These are phyloP conservation scores for Gopherus flavomarginatus DNA, from an alignment of 2,113 vertebrate species.

Conservation along the genomic window DNA sequence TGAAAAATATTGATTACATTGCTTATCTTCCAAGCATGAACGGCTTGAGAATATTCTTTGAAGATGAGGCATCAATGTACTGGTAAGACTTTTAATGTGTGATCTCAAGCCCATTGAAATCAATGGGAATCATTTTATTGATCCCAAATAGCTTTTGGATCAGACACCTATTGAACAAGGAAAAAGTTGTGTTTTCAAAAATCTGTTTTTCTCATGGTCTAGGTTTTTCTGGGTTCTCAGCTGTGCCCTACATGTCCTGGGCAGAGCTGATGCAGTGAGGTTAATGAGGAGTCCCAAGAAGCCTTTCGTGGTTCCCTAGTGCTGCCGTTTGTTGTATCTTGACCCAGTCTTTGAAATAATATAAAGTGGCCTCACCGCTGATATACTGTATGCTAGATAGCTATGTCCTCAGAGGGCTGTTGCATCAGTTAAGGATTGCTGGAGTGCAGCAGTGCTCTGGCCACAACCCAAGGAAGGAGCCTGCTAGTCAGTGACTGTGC, in stretches of 20 bases:
- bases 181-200: neutral
- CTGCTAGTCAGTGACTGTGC: neutral
- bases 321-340: fast-evolving
- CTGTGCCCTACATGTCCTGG: neutral
- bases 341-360: too few relatives aligned
- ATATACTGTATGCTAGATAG: neutral
- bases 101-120: conserved; percentile 1
- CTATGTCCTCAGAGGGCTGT: neutral
- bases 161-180: neutral
- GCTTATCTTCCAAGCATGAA: conserved; percentile 53
- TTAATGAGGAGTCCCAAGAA: neutral
- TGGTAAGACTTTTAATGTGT: neutral
- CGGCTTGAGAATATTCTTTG: conserved; percentile 26
- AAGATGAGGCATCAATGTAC: conserved; percentile 9
- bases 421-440: neutral
- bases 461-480: neutral
- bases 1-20: conserved; percentile 60
- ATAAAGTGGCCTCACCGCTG: neutral
- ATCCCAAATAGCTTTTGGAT: neutral
- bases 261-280: neutral
- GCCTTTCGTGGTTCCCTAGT: too few relatives aligned
- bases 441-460: neutral
- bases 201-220: neutral
- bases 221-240: neutral
- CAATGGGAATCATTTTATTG: neutral